phyloP scores from a whole-genome alignment of 2,888 invertebrate genomes.

The Allacma fusca region DNA sequence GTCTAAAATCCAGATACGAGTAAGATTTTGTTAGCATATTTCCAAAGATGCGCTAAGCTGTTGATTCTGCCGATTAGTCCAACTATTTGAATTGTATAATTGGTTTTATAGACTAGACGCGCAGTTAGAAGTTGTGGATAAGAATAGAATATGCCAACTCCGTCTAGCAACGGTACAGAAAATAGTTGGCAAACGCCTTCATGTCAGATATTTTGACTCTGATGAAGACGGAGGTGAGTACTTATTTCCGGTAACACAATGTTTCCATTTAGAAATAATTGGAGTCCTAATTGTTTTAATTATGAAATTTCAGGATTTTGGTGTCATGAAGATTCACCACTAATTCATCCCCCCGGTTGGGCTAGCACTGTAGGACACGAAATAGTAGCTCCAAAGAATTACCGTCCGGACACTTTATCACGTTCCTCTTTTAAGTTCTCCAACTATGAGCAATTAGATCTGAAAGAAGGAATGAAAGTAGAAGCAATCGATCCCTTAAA shows the following conservation, averaged over 20 bases:
- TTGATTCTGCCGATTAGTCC: no score
- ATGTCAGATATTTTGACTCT: conserved; percentile 88
- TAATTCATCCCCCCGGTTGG: conserved; percentile 98
- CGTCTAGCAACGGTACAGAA: conserved; percentile 85
- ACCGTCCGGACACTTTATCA: conserved; percentile 64
- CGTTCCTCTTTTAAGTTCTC: conserved; percentile 45
- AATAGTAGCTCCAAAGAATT: conserved; percentile 82
- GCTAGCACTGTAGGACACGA: conserved; percentile 88
- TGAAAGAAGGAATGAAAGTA: conserved; percentile 89
- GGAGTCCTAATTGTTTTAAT: no score
- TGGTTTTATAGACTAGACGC: conserved; percentile 76
- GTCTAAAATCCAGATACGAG: conserved; percentile 80
- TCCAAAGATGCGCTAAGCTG: no score
- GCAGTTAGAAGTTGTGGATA: conserved; percentile 93
- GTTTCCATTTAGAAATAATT: neutral
- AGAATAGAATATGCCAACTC: conserved; percentile 92
- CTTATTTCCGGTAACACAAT: no score
- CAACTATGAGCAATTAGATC: conserved; percentile 68
- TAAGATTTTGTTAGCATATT: conserved; percentile 59
- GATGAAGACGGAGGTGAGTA: conserved; percentile 63
- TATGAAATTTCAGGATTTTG: conserved; percentile 75
- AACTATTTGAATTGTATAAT: no score
- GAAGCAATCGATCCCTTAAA: conserved; percentile 98
- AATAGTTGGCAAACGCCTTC: conserved; percentile 90
- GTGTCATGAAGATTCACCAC: conserved; percentile 94